phyloP scores from a whole-genome alignment of 2,797 vertebrate species.

The Pipistrellus kuhlii region DNA sequence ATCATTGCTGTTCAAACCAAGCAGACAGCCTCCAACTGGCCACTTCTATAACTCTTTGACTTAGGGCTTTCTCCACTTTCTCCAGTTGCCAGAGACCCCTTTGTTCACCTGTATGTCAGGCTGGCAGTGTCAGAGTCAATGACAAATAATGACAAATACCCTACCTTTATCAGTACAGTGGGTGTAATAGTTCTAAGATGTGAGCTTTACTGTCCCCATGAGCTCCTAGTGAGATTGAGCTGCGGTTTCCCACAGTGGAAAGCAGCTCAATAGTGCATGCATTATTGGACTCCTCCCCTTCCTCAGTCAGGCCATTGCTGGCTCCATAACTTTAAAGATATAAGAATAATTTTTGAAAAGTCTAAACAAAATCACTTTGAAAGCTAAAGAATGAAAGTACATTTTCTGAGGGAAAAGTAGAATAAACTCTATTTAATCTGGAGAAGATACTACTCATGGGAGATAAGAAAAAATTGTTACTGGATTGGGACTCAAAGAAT shows the following conservation, averaged over 20 bases:
- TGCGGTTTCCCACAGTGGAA: not conserved
- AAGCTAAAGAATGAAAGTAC: slow-evolving; percentile 47
- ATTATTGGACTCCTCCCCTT: not conserved
- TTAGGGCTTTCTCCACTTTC: slow-evolving; percentile 14
- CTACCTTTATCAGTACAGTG: not conserved
- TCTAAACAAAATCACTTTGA: slow-evolving; percentile 53
- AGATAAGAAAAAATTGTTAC: slow-evolving; percentile 7
- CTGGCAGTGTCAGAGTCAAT: not conserved
- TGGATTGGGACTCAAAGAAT: not conserved
- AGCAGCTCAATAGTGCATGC: not conserved
- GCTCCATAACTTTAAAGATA: slow-evolving; percentile 24
- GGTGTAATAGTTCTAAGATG: slow-evolving; percentile 13
- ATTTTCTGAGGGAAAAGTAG: slow-evolving; percentile 29
- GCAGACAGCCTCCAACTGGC: not conserved
- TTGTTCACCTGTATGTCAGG: not conserved
- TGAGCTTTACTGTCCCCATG: not conserved
- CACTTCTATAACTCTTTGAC: not conserved
- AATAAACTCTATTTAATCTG: slow-evolving; percentile 11
- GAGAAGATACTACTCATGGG: not conserved
- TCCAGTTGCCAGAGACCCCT: not conserved
- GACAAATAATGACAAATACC: not conserved
- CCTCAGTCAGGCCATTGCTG: slow-evolving; percentile 5
- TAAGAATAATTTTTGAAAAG: slow-evolving; percentile 47
- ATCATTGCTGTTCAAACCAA: not conserved
- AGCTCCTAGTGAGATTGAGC: not conserved